phyloP scores from a whole-genome alignment of 2,113 vertebrate genomes.

The Myocastor coypus region DNA sequence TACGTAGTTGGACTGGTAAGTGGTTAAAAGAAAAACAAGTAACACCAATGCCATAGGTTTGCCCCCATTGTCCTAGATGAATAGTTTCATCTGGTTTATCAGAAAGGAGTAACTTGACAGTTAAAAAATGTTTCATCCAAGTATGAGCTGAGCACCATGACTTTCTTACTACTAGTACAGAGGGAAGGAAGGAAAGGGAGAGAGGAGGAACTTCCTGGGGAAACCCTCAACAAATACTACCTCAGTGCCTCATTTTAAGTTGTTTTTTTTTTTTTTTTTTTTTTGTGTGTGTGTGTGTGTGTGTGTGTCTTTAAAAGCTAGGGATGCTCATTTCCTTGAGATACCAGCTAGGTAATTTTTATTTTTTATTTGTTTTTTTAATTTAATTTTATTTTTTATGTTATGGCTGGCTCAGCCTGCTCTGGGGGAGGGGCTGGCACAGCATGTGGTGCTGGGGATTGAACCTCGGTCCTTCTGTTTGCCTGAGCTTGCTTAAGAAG shows the following conservation, averaged over 20 bases:
- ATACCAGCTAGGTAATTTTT: neutral
- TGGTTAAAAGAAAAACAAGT: neutral
- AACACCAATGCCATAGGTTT: too few species aligned
- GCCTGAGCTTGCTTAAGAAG: too few species aligned
- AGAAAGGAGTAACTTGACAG: conserved; percentile 94
- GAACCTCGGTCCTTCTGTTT: too few species aligned
- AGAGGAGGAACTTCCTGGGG: neutral
- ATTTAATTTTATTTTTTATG: too few species aligned
- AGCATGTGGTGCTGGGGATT: too few species aligned
- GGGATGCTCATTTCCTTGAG: neutral
- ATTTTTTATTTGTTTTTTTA: too few species aligned
- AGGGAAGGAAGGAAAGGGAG: neutral
- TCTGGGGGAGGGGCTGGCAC: too few species aligned
- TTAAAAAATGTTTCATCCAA: neutral
- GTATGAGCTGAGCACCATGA: neutral
- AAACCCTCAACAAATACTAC: neutral
- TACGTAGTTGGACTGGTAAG: neutral
- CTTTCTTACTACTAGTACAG: neutral
- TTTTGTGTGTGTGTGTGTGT: too few species aligned
- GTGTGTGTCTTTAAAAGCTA: neutral
- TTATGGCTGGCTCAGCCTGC: too few species aligned
- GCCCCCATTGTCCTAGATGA: conserved; percentile 85
- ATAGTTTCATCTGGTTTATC: conserved; percentile 95
- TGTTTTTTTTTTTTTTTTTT: too few species aligned
- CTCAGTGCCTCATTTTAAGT: conserved; percentile 4